Evolutionary conservation across 2,888 invertebrate species (phyloP).

Genomic region (Clostera curtula): DNA sequence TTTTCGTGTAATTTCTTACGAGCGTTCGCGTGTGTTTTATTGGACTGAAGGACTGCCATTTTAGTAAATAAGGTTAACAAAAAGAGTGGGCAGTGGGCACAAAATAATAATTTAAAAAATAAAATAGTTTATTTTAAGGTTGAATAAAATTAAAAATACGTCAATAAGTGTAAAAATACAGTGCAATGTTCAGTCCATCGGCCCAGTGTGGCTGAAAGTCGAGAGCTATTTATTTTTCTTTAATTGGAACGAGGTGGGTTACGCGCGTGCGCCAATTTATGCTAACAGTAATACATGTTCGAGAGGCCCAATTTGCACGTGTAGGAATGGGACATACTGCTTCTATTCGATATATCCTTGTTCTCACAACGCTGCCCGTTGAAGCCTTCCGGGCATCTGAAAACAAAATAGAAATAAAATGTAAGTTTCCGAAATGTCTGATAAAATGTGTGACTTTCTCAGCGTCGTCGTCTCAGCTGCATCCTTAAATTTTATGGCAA

Average conservation of each 20-base stretch:
- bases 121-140: constrained; percentile 12
- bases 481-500: no score
- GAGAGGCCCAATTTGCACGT: constrained; percentile 86
- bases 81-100: constrained; percentile 9
- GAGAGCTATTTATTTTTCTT: constrained; percentile 45
- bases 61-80: constrained; percentile 22
- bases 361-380: constrained; percentile 86
- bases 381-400: constrained; percentile 87
- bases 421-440: not conserved
- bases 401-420: constrained; percentile 27
- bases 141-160: constrained; percentile 2
- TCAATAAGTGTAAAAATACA: constrained; percentile 22
- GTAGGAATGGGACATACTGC: constrained; percentile 87
- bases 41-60: constrained; percentile 28
- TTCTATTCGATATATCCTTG: constrained; percentile 83
- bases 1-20: constrained; percentile 29
- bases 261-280: constrained; percentile 48
- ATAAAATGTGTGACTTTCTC: no score
- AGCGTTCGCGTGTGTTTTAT: constrained; percentile 24
- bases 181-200: constrained; percentile 35
- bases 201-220: constrained; percentile 35
- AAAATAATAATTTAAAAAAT: constrained; percentile 12
- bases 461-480: no score
- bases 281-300: constrained; percentile 85
- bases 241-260: constrained; percentile 65